phyloP scores from a whole-genome alignment of 2,797 vertebrate genomes.

The Zenarchopterus dispar region DNA sequence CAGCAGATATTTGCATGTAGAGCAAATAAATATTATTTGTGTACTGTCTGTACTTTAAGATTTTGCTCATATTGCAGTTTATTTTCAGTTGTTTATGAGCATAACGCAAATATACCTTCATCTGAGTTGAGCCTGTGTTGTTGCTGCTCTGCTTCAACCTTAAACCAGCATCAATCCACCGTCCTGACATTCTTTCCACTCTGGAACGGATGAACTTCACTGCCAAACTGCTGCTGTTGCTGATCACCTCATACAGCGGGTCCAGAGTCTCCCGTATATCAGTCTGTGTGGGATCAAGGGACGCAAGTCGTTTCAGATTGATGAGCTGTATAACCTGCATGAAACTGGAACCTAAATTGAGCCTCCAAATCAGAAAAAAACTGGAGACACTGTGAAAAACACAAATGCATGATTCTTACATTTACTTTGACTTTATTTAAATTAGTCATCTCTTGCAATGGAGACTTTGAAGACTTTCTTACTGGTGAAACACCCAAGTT shows the following conservation, averaged over 20 bases:
- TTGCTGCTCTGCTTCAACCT: slow-evolving; percentile 54
- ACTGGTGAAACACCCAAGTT: no score
- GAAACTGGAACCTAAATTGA: neutral
- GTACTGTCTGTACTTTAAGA: no score
- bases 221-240: slow-evolving; percentile 62
- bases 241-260: slow-evolving; percentile 57
- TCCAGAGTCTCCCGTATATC: slow-evolving; percentile 57
- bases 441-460: no score
- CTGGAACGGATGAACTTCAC: slow-evolving; percentile 74
- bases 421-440: no score
- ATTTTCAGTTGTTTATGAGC: neutral
- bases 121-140: slow-evolving; percentile 37
- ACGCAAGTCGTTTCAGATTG: neutral
- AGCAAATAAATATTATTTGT: no score
- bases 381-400: neutral
- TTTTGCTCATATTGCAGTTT: neutral
- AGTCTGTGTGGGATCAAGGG: slow-evolving; percentile 48
- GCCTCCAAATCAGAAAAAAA: neutral
- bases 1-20: no score
- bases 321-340: neutral
- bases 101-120: slow-evolving; percentile 61
- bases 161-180: slow-evolving; percentile 67
- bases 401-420: neutral
- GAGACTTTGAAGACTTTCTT: no score
- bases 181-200: slow-evolving; percentile 72